Evolutionary conservation across 53 echinoderm and acorn worm genomes (phyloP), one percentile per base, ranked within the genome.

Genomic region (Antedon mediterranea): DNA sequence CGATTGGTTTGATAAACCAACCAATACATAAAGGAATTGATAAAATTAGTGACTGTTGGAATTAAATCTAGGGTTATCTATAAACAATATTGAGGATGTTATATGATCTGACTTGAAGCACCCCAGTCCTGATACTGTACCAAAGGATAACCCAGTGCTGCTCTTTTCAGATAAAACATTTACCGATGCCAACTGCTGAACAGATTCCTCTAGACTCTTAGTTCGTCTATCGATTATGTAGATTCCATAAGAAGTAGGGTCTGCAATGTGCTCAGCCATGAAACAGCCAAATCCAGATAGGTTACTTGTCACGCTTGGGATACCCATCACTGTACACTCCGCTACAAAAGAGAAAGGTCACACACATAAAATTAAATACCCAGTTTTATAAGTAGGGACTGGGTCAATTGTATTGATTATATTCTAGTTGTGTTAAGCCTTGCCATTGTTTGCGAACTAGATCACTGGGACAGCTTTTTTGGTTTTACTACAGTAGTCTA

Each of bases 291-390:
- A 94, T 0, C 95, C 91, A 9, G 91, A 94, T 7, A 94, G 82
- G 73, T 94, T 94, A 9, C 91, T 91, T 0, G 95, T 89, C 1
- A 94, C 95, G 32, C 95, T 94, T 4, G 95, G 95, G 15, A 94
- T 91, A 71, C 95, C 95, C 95, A 94, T 94, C 0, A 94, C 95
- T 30, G 95, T 94, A 34, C 95, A 94, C 80, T 94, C 95, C 9
- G 95, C 95, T 94, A 78, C 6, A 26, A 76, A 34, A 11, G 4
- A 78, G 33, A 13, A 18, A 11, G 9, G 11, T 37, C 11, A 37
- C 11, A 4, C 4, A 37, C 37, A 37, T 4, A 37, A 11, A 4
- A 6, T 11, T 11, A 37, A 37, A 11, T 37, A 4, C 11, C 37
- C 37, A 37, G 37, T 4, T 6, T 37, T 37, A 11, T 37, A 4